Base-by-base conservation (phyloP, 2,797 vertebrate genomes). In the Bovichtus diacanthus region DNA sequence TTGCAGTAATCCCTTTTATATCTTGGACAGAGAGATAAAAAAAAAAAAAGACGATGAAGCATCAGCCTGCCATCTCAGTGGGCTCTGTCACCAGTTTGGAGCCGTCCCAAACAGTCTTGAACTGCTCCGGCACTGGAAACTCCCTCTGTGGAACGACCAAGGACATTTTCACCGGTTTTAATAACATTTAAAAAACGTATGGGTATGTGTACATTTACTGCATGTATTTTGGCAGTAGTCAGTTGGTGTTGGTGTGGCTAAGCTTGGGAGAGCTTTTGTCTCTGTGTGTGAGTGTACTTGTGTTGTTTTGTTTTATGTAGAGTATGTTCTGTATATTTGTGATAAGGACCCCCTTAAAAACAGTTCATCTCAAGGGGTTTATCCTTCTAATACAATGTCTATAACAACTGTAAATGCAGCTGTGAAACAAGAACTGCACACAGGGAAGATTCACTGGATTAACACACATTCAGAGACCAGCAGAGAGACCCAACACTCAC, bases 61-160 rank as follows among this genome's bases (percentile, higher is more conserved):
- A 80, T 96, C 94, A 99, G 72, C 95, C 98, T 88, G 98, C 95
- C 6, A 99, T 99, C 94, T 99, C 97, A 55, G 96, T 96, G 74
- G 98, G 97, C 86, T 98, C 98, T 68, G 98, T 99, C 94, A 98
- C 93, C 93, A 99, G 90, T 90, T 96, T 98, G 86, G 96, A 96
- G 70, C 98, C 97, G 62, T 98, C 94, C 98, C 98, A 99, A 19
- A 96, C 85, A 0, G 98, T 99, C 95, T 99, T 99, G 94, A 97
- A 99, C 95, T 99, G 98, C 90, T 99, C 98, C 7, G 98, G 98
- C 84, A 99, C 94, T 0, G 98, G 98, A 89, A 98, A 98, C 95
- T 99, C 98, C 93, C 93, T 98, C 98, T 99, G 95, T 69, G 41
- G 78, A 69, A 67, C 8, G 72, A 74, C 4, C 13, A 29, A 19